These are phyloP conservation scores for Ectemnius continuus DNA, from an alignment of 2,888 invertebrate genomes.

Conservation along the genomic window DNA sequence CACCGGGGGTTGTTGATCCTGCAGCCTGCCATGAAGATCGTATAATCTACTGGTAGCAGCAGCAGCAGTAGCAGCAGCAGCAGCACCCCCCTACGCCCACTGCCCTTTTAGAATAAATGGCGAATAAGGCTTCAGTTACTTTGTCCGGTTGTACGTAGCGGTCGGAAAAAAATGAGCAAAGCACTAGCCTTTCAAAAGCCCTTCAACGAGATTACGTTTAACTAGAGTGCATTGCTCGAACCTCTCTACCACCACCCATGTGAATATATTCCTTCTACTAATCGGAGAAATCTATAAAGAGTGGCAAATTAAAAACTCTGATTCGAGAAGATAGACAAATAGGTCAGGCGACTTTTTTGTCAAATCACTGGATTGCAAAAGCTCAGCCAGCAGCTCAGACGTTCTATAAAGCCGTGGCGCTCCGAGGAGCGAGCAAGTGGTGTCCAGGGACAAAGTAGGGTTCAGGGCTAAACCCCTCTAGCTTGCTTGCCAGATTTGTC, in stretches of 20 bases:
- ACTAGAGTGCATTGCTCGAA: constrained; percentile 11
- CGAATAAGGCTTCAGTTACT: constrained; percentile 29
- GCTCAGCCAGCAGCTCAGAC: too few relatives aligned
- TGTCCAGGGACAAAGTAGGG: too few relatives aligned
- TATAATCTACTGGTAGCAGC: constrained; percentile 3
- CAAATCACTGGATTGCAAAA: too few relatives aligned
- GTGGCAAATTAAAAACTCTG: not conserved
- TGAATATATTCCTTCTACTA: not conserved
- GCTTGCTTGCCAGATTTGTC: constrained; percentile 8
- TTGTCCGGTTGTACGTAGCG: not conserved
- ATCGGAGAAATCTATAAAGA: not conserved
- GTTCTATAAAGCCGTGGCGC: too few relatives aligned
- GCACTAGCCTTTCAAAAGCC: constrained; percentile 26
- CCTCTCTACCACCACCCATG: not conserved
- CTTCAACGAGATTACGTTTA: constrained; percentile 31
- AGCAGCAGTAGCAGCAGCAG: not conserved
- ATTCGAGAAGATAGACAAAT: too few relatives aligned
- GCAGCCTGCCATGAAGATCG: constrained; percentile 25
- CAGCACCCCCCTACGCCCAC: not conserved
- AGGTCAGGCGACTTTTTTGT: too few relatives aligned
- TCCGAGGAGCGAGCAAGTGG: too few relatives aligned
- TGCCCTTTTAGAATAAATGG: constrained; percentile 3
- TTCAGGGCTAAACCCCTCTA: too few relatives aligned
- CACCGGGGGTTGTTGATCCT: constrained; percentile 57
- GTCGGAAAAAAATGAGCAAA: constrained; percentile 23